A percentile compares a stretch with the other conserved stretches of the same genome.
phyloP scores from a whole-genome alignment of 2,113 vertebrate species.

The Seriola rivoliana region DNA sequence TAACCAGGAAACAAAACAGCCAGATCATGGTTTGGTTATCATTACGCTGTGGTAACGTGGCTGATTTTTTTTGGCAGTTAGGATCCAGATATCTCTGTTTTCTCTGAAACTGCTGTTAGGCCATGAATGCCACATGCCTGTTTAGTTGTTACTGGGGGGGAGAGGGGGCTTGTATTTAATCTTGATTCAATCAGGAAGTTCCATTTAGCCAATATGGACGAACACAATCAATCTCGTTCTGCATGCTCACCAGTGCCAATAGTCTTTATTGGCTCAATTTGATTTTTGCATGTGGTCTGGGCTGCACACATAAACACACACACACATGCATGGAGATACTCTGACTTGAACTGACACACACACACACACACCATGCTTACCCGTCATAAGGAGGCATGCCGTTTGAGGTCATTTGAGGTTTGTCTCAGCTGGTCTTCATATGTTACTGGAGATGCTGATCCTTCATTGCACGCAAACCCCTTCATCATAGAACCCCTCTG shows the following conservation, averaged over 20 bases:
- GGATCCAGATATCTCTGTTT: constrained; percentile 11
- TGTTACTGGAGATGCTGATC: constrained; percentile 61
- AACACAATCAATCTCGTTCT: constrained; percentile 54
- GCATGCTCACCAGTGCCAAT: constrained; percentile 33
- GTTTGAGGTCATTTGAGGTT: constrained; percentile 64
- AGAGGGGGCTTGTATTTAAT: constrained; percentile 31
- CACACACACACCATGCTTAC: constrained; percentile 40
- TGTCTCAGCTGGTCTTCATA: constrained; percentile 71
- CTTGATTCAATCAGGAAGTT: constrained; percentile 60
- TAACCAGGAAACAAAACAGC: constrained; percentile 11
- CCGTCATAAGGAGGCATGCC: constrained; percentile 40
- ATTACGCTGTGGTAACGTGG: not conserved
- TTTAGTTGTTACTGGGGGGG: constrained; percentile 18
- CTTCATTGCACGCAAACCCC: constrained; percentile 48
- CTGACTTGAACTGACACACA: constrained; percentile 7
- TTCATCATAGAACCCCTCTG: constrained; percentile 51
- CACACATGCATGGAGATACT: constrained; percentile 12
- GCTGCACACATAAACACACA: constrained; percentile 20
- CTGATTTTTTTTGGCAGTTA: no score
- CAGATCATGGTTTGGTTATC: constrained; percentile 17
- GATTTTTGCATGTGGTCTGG: constrained; percentile 42
- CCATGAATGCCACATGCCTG: constrained; percentile 23
- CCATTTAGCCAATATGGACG: constrained; percentile 45
- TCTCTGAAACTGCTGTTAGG: constrained; percentile 5
- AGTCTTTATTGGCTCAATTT: constrained; percentile 46